Evolutionary conservation across 2,113 vertebrate genomes (phyloP), one percentile per base, ranked within the genome.

Genomic region (Junco hyemalis): DNA sequence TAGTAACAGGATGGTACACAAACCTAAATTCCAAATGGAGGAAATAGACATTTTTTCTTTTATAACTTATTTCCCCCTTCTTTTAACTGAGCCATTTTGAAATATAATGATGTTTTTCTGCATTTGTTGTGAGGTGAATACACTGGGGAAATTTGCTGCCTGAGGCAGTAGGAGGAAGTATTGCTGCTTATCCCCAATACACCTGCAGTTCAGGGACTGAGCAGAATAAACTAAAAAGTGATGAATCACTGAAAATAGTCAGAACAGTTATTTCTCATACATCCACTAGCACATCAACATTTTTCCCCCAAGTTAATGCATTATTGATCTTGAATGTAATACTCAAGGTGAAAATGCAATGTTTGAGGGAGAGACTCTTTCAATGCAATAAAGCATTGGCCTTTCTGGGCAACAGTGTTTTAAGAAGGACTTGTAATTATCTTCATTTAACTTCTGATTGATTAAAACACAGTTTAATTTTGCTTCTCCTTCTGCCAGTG

Each of bases 261-360:
- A 69, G 38, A 57, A 61, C 18, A 38, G 19, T 77, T 84, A 57
- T 28, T 81, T 59, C 22, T 79, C 36, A 22, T 61, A 89, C 60
- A 59, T 81, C 25, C 74, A 35, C 22, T 56, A 57, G 26, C 65
- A 81, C 24, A 70, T 38, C 64, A 57, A 14, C 15, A 12, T 2
- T 36, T 54, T 45, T 5, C 0, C 9, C 33, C 45, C 6, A 4
- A 11, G 0, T 65, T 88, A 48, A 42, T 78, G 83, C 12, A 36
- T 76, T 90, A 44, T 15, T 80, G 45, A 36, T 69, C 63, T 69
- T 53, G 56, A 90, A 50, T 40, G 22, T 73, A 65, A 19, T 18
- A 12, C 7, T 74, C 40, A 40, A 28, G 26, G 33, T 63, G 29
- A 51, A 51, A 44, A 51, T 66, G 15, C 15, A 59, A 3, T 51